These are phyloP conservation scores for Paramuricea clavata DNA, from an alignment of 92 coral and sea anemone species.

Conservation along the genomic window DNA sequence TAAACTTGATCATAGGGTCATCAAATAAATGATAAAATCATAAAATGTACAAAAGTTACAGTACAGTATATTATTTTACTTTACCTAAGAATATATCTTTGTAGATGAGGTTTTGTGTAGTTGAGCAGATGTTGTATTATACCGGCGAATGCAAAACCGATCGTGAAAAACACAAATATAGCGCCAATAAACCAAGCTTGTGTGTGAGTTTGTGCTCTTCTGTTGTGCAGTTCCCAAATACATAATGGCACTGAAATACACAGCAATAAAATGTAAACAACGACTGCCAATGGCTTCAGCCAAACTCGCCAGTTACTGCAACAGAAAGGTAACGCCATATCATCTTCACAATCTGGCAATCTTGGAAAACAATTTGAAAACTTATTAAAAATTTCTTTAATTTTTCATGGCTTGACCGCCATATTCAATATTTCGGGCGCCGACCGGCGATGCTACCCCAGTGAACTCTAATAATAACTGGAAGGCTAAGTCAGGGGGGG, in stretches of 20 bases:
- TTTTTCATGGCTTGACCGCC: constrained; percentile 26
- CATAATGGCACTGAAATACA: constrained; percentile 89
- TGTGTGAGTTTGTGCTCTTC: constrained; percentile 82
- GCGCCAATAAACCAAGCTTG: constrained; percentile 95
- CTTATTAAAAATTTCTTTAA: constrained; percentile 9
- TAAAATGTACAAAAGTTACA: no score
- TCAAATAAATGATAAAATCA: no score
- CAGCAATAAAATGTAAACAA: constrained; percentile 72
- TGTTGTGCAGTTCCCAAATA: constrained; percentile 88
- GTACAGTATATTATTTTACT: neutral
- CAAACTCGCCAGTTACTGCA: constrained; percentile 78
- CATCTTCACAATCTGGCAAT: constrained; percentile 22
- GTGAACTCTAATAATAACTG: no score
- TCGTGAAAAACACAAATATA: constrained; percentile 86
- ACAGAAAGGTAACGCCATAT: constrained; percentile 51
- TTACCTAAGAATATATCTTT: constrained; percentile 86
- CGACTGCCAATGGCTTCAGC: constrained; percentile 83
- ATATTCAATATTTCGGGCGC: neutral
- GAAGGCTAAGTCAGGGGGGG: no score
- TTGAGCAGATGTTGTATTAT: constrained; percentile 90
- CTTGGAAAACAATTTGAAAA: neutral
- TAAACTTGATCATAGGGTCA: neutral
- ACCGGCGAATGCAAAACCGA: constrained; percentile 89
- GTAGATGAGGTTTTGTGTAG: constrained; percentile 91
- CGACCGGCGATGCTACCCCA: neutral